phyloP scores from a whole-genome alignment of 2,888 invertebrate species.

The Cephus rjabovi region DNA sequence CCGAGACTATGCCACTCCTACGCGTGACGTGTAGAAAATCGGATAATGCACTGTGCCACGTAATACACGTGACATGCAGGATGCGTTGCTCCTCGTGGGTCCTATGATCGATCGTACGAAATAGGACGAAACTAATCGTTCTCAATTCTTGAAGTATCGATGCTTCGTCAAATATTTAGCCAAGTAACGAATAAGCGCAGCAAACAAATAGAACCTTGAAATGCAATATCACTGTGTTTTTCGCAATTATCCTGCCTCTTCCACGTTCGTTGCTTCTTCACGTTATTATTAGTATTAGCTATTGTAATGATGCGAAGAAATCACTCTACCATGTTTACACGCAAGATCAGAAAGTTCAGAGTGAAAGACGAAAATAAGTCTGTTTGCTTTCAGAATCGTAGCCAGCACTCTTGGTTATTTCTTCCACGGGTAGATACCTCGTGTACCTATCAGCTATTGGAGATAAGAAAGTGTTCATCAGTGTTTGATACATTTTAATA shows the following conservation, averaged over 20 bases:
- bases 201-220: not conserved
- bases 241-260: not conserved
- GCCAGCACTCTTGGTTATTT: not conserved
- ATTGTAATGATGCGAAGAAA: not conserved
- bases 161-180: not conserved
- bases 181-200: not conserved
- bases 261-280: not conserved
- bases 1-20: slow-evolving; percentile 41
- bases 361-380: not conserved
- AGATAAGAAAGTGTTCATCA: not conserved
- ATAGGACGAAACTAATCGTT: not conserved
- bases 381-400: not conserved
- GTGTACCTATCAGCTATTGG: not conserved
- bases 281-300: not conserved
- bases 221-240: not conserved
- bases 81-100: not conserved
- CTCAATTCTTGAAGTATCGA: not conserved
- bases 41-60: slow-evolving; percentile 7
- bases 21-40: slow-evolving; percentile 58
- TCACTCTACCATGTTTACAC: not conserved
- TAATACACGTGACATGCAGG: not conserved
- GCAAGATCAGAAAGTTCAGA: not conserved
- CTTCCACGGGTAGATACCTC: not conserved
- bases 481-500: not conserved
- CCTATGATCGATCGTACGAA: not conserved